A percentile compares a stretch with the other conserved stretches of the same genome.
phyloP scores from a whole-genome alignment of 2,888 invertebrate genomes.

The Drosophila pullipes region DNA sequence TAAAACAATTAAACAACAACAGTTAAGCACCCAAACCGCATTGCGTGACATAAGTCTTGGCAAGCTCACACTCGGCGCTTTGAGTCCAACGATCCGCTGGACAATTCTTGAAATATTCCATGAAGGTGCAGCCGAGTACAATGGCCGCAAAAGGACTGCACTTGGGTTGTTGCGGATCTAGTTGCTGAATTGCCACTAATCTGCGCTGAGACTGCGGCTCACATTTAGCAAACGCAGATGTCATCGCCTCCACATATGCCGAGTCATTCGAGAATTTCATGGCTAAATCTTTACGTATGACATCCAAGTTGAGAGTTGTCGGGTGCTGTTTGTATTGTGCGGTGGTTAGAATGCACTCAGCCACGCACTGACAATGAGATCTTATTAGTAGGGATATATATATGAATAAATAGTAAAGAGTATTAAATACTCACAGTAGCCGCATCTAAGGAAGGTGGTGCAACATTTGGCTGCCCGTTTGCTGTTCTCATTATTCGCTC shows the following conservation, averaged over 20 bases:
- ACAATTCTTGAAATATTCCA: constrained; percentile 84
- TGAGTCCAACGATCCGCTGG: constrained; percentile 82
- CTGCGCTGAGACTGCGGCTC: constrained; percentile 73
- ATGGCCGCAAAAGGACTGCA: constrained; percentile 84
- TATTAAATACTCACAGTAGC: constrained; percentile 71
- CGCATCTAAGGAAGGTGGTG: constrained; percentile 70
- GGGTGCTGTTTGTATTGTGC: constrained; percentile 74
- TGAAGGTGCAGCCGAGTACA: constrained; percentile 83
- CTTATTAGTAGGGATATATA: neutral
- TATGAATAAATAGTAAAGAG: too few species aligned
- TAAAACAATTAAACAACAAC: constrained; percentile 15
- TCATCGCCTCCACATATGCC: constrained; percentile 77
- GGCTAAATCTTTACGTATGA: constrained; percentile 71
- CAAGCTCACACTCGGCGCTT: constrained; percentile 76
- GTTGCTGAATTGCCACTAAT: constrained; percentile 68
- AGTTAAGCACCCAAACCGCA: constrained; percentile 77
- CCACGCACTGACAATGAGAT: constrained; percentile 76
- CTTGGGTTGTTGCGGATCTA: constrained; percentile 47
- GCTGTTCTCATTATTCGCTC: constrained; percentile 68
- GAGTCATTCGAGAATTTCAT: constrained; percentile 78
- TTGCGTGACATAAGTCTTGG: constrained; percentile 82
- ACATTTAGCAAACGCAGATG: constrained; percentile 77
- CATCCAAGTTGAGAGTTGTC: constrained; percentile 64
- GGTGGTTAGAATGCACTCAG: constrained; percentile 82
- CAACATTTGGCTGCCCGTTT: constrained; percentile 49